Evolutionary conservation across 2,113 vertebrate genomes (phyloP).

Genomic region (Chrysemys picta): DNA sequence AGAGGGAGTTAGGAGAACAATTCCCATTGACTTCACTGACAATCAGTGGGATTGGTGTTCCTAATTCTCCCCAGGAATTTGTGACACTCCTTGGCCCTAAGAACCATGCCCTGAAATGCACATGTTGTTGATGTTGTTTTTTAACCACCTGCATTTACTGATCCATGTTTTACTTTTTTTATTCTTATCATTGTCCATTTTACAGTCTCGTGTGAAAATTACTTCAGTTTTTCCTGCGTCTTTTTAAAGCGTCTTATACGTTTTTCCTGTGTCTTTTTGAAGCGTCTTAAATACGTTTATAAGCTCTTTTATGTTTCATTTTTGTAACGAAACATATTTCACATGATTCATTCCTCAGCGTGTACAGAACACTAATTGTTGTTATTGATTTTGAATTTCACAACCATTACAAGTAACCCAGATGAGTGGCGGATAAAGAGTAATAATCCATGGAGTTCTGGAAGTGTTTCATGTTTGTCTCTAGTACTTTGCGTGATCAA

Average conservation of each 20-base stretch:
- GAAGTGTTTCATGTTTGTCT: slow-evolving; percentile 86
- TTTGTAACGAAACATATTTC: slow-evolving; percentile 77
- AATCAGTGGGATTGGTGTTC: not conserved
- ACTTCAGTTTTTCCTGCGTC: not conserved
- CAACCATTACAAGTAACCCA: slow-evolving; percentile 85
- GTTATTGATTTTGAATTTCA: slow-evolving; percentile 88
- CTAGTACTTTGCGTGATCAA: slow-evolving; percentile 88
- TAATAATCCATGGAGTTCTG: slow-evolving; percentile 87
- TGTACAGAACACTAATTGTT: slow-evolving; percentile 83
- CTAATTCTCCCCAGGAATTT: not conserved
- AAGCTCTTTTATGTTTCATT: slow-evolving; percentile 59
- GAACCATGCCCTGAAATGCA: not conserved
- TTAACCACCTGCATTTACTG: not conserved
- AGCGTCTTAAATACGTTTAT: not conserved
- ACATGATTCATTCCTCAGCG: slow-evolving; percentile 77
- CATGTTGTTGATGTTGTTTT: not conserved
- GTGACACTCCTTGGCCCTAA: not conserved
- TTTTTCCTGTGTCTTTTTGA: not conserved
- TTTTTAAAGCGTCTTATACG: not conserved
- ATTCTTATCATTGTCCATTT: not conserved
- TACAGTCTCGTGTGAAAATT: not conserved
- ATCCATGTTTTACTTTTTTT: not conserved
- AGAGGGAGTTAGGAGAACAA: not conserved
- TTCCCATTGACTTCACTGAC: not conserved
- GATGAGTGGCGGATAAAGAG: slow-evolving; percentile 88